Conservation (phyloP, 2,888 invertebrate genomes). For the Dromius quadrimaculatus region DNA sequence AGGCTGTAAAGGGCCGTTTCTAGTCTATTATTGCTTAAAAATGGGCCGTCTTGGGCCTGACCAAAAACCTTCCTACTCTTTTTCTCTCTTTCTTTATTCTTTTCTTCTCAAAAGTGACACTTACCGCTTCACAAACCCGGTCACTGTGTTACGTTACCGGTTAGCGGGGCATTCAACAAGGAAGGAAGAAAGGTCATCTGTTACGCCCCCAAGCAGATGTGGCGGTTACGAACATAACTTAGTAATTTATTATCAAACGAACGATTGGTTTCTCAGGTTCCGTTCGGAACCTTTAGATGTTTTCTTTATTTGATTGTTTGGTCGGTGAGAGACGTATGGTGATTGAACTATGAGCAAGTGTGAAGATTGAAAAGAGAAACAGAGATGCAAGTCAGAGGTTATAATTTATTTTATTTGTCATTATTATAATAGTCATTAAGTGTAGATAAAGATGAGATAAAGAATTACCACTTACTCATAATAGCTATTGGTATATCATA, state of each 20-base stretch:
- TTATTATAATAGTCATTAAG: too few species aligned
- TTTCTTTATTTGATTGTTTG: neutral
- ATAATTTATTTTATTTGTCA: neutral
- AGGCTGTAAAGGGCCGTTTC: slow-evolving; percentile 31
- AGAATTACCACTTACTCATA: neutral
- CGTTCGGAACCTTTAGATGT: neutral
- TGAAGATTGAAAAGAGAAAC: neutral
- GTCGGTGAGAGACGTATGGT: too few species aligned
- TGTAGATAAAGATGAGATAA: neutral
- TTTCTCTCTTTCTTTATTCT: too few species aligned
- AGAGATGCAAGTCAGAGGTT: slow-evolving; percentile 1
- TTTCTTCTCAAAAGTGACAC: neutral
- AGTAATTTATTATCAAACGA: slow-evolving; percentile 6
- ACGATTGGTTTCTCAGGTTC: neutral
- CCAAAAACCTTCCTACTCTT: too few species aligned
- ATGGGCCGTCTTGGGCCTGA: slow-evolving; percentile 15
- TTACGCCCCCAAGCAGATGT: slow-evolving; percentile 9
- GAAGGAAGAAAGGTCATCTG: neutral
- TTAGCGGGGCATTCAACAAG: neutral
- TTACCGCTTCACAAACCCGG: neutral
- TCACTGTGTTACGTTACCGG: slow-evolving; percentile 1
- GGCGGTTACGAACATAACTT: neutral
- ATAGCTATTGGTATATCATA: too few species aligned
- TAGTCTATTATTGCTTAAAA: too few species aligned
- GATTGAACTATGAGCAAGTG: neutral